Base-by-base conservation (phyloP, 37 sponge, comb jelly and placozoan species). In the Amphimedon queenslandica region DNA sequence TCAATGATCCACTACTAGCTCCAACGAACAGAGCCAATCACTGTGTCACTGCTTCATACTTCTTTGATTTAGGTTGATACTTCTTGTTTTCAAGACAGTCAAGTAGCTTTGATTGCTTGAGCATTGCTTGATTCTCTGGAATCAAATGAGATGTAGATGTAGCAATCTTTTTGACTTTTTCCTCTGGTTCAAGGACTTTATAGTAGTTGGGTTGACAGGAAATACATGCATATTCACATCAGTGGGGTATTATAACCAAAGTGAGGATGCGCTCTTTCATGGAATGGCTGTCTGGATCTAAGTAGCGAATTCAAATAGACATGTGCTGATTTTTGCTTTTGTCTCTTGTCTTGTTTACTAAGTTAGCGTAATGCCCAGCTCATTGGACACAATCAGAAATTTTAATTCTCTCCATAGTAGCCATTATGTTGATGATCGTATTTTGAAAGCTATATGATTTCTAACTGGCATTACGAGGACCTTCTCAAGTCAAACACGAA, bases 11-110 rank as follows among this genome's bases (percentile, higher is more conserved):
- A 66, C 31, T 66, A 37, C 37, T 37, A 35, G 40, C 40, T 34
- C 40, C 67, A 38, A 66, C 67, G 31, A 66, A 66, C 10, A 37
- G 5, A 38, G 67, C 67, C 38, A 66, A 37, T 37, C 28, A 33
- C 13, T 21, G 5, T 13, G 67, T 66, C 5, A 66, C 6, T 16
- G 67, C 38, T 32, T 23, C 4, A 4, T 66, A 13, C 31, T 21
- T 34, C 21, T 34, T 34, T n/a, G 40, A 38, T 29, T 63, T 6
- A 30, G 28, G 28, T 11, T 30, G 20, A 29, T 63, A 63, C 32
- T 63, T 63, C 18, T 10, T 29, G 13, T 29, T 6, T 20, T 11
- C 24, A 20, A 24, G 24, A 8, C 28, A 63, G 8, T 23, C 32
- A n/a, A 23, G 64, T 29, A 63, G 10, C 10, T 10, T 24, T 63